Conservation (phyloP, 2,797 vertebrate genomes). For the Cygnus olor region DNA sequence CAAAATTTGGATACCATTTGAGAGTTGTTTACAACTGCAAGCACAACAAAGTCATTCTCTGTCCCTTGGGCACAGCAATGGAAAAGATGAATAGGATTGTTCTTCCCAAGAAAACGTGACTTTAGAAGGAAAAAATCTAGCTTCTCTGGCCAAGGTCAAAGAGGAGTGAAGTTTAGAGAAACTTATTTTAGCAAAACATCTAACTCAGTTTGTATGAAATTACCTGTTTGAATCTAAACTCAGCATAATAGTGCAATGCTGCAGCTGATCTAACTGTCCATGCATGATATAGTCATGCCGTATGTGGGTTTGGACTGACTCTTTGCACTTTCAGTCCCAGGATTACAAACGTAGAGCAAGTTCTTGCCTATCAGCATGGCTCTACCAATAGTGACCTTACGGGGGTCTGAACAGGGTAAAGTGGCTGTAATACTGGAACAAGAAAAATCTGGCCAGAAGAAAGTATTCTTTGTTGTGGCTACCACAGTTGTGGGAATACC, state of each 20-base stretch:
- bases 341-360: neutral
- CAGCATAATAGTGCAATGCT: neutral
- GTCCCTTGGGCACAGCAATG: neutral
- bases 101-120: neutral
- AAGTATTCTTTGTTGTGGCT: neutral
- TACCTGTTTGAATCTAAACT: neutral
- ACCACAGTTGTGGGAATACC: neutral
- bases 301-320: neutral
- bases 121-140: neutral
- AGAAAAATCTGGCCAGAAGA: neutral
- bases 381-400: neutral
- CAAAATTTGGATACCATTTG: neutral
- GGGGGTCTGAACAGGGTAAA: neutral
- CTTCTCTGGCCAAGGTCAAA: neutral
- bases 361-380: neutral
- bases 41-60: neutral
- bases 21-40: neutral
- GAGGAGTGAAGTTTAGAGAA: neutral
- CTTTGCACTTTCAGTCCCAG: neutral
- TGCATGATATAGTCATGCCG: neutral
- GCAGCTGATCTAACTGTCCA: neutral
- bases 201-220: neutral
- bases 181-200: neutral
- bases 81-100: neutral
- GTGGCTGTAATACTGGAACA: neutral